A percentile compares a stretch with the other conserved stretches of the same genome.
phyloP scores from a whole-genome alignment of 2,113 vertebrate species.

The Sigmodon hispidus region DNA sequence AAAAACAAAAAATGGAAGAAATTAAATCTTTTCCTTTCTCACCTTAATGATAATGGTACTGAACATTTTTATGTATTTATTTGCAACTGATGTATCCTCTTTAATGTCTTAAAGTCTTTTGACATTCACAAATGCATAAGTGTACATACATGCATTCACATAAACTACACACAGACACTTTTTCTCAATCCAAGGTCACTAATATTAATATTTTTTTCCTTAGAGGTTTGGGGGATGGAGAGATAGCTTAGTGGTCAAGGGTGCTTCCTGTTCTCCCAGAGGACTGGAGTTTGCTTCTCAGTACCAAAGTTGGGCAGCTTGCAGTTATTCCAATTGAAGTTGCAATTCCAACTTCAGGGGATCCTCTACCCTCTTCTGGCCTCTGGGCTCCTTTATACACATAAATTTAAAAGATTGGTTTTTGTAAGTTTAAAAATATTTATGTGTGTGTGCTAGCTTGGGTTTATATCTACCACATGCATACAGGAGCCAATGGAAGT shows the following conservation, averaged over 20 bases:
- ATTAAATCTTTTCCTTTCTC: constrained; percentile 40
- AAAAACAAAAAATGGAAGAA: not conserved
- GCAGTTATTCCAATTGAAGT: too few relatives aligned
- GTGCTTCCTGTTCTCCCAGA: not conserved
- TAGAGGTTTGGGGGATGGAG: not conserved
- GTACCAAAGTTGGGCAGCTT: not conserved
- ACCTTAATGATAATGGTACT: constrained; percentile 41
- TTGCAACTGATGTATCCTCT: not conserved
- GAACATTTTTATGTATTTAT: constrained; percentile 40
- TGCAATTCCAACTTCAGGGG: not conserved
- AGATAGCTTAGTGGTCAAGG: not conserved
- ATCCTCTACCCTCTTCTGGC: not conserved
- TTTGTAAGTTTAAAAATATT: not conserved
- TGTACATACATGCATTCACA: not conserved
- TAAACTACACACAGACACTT: not conserved
- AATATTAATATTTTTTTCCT: not conserved
- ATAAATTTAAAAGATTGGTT: not conserved
- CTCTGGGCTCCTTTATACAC: not conserved
- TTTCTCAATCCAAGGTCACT: not conserved
- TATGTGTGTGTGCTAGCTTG: not conserved
- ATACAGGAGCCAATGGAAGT: not conserved
- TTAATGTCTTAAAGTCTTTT: constrained; percentile 11
- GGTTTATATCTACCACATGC: too few relatives aligned
- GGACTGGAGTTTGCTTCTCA: not conserved
- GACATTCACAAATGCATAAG: not conserved